Evolutionary conservation across 2,888 invertebrate species (phyloP), one percentile per base, ranked within the genome.

Genomic region (Geotrupes spiniger): DNA sequence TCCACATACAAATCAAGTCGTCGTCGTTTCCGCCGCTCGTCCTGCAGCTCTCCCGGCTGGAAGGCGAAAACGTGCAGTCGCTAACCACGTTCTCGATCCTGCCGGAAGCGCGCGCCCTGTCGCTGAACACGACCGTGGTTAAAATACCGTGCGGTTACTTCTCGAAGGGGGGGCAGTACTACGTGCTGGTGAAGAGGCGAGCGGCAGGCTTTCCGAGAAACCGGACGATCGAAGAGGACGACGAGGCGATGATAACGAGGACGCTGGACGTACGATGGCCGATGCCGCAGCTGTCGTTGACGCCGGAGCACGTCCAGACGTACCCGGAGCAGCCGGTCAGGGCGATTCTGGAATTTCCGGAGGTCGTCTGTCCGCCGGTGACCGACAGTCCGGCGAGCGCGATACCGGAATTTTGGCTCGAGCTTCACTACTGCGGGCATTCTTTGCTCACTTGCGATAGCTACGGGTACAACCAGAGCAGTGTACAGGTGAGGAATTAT

Each of bases 211-310:
- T 29, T 41, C 65, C 67, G 49, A 11, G 16, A 2, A 17, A 36
- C 9, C 28, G 16, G 2, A 26, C 17, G 9, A 38, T 41, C 38
- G 36, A 59, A 51, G 39, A 57, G 16, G 54, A 60, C 26, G 63
- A 63, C 33, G 55, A 54, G 39, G 57, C 61, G 27, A 57, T 69
- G 29, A 69, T 70, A 47, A 71, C 78, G 2, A 77, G 78, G 73
- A 78, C 82, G 49, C 78, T 91, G 61, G 89, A 91, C 61, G 90
- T 91, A 4, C 79, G 86, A 71, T 91, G 91, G 91, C 90, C 91
- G 4, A 78, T 80, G 49, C 87, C 89, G 4, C 70, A 71, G 56
- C 70, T 91, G 58, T 80, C 82, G 41, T 78, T 90, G 39, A 85
- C 84, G 46, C 88, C 89, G 2, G 85, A 87, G 61, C 82, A 83